Conservation (phyloP, 1,140 invertebrate species). For the Drosophila funebris region DNA sequence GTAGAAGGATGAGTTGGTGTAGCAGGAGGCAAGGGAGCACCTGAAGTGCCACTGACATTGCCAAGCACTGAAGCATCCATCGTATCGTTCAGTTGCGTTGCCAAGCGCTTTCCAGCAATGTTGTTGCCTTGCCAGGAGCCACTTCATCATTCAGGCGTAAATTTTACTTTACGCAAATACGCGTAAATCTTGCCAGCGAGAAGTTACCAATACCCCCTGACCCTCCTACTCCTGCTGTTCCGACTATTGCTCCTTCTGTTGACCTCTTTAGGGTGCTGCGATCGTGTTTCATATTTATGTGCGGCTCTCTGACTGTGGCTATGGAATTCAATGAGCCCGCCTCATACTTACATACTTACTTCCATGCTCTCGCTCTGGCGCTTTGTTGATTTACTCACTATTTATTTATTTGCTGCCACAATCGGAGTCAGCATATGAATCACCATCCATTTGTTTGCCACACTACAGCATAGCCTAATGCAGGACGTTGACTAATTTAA, state of each 20-base stretch:
- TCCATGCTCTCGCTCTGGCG: slow-evolving; percentile 42
- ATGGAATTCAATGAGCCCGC: slow-evolving; percentile 68
- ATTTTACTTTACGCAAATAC: slow-evolving; percentile 76
- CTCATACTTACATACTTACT: slow-evolving; percentile 61
- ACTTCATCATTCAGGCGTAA: slow-evolving; percentile 79
- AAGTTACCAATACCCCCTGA: not conserved
- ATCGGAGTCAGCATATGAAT: slow-evolving; percentile 28
- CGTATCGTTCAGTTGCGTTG: slow-evolving; percentile 21
- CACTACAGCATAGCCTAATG: not conserved
- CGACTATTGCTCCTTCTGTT: not conserved
- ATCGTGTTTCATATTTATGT: slow-evolving; percentile 76
- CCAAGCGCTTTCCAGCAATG: slow-evolving; percentile 32
- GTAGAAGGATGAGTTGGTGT: not conserved
- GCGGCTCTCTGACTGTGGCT: slow-evolving; percentile 7
- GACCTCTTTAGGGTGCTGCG: slow-evolving; percentile 28
- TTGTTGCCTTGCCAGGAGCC: slow-evolving; percentile 26
- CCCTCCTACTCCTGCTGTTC: not conserved
- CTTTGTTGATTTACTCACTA: slow-evolving; percentile 55
- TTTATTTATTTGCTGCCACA: slow-evolving; percentile 48
- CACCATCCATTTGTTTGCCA: slow-evolving; percentile 35
- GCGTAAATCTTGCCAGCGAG: slow-evolving; percentile 68
- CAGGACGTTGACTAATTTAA: not conserved
- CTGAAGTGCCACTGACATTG: slow-evolving; percentile 38
- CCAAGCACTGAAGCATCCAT: slow-evolving; percentile 25
- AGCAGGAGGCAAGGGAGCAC: slow-evolving; percentile 5